These are phyloP conservation scores for Geotrupes spiniger DNA, from an alignment of 2,888 invertebrate species.

Conservation along the genomic window DNA sequence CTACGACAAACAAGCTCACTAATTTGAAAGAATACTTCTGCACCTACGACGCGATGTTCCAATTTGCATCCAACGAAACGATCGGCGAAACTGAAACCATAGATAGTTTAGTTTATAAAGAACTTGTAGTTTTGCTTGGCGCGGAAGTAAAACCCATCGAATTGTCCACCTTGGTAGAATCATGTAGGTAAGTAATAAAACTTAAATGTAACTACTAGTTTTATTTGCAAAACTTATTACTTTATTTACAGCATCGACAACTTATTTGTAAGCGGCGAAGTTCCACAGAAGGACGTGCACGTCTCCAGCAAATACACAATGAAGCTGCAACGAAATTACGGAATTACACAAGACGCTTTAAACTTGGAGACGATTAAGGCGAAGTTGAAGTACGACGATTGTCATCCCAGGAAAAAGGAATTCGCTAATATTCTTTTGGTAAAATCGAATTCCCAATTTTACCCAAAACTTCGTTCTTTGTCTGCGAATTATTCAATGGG, in stretches of 20 bases:
- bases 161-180: background rate
- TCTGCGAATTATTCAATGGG: too few relatives aligned
- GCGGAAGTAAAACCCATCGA: slow-evolving; percentile 1
- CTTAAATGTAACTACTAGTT: slow-evolving; percentile 7
- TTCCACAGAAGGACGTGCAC: slow-evolving; percentile 4
- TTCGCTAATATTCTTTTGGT: slow-evolving; percentile 13
- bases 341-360: slow-evolving; percentile 12
- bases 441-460: slow-evolving; percentile 21
- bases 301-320: slow-evolving; percentile 10
- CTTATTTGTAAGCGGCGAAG: slow-evolving; percentile 20
- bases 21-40: slow-evolving; percentile 21
- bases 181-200: slow-evolving; percentile 3
- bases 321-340: slow-evolving; percentile 10
- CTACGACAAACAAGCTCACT: slow-evolving; percentile 17
- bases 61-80: background rate
- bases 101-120: background rate
- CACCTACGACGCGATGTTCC: slow-evolving; percentile 4
- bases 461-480: too few relatives aligned
- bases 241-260: slow-evolving; percentile 17
- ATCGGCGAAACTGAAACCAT: background rate
- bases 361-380: slow-evolving; percentile 21
- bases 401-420: slow-evolving; percentile 11
- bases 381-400: slow-evolving; percentile 2
- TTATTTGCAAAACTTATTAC: too few relatives aligned
- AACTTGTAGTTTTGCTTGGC: background rate